Base-by-base conservation (phyloP, 2,113 vertebrate species). In the Murina feae region DNA sequence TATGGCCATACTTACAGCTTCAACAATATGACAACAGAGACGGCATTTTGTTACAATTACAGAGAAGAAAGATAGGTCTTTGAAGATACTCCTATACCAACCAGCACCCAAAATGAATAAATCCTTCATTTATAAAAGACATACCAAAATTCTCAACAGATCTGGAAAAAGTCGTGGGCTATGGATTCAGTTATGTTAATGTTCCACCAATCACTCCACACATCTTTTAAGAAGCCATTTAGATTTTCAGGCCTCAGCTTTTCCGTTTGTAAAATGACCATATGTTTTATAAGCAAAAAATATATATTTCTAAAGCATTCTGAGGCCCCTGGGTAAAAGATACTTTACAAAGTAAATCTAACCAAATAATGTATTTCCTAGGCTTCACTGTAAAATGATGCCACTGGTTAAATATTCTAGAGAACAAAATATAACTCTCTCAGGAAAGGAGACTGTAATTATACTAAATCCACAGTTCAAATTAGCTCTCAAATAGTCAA, bases 361-460 rank as follows among this genome's bases (percentile, higher is more conserved):
- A 83, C 79, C 90, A 82, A 94, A 82, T 23, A 84, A 35, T 42
- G 0, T 63, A 89, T 82, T 80, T 95, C n/a, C 37, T 91, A 47
- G 44, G 47, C 68, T 89, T 94, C 16, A 47, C 1, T 91, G 32
- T 83, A 87, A 96, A 93, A 87, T 69, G 21, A 83, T 71, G 20
- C 71, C 74, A 90, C 35, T 47, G 5, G 76, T 37, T 88, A 90
- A 90, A 90, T 37, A 11, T 65, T 89, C 71, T 83, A 85, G 23
- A 94, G 81, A 91, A 91, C 44, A 89, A 91, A 95, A 78, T 58
- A 18, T 81, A 90, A 95, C 17, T 82, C 58, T 79, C 42, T 66
- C 63, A 58, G 90, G 65, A 86, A n/a, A 94, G 21, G 72, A 92
- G 47, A 42, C n/a, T 30, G 20, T 51, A 20, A 37, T 63, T 69